Conservation (phyloP, 30 jellyfish, hydroid and myxozoan species). For the Sanderia malayensis region DNA sequence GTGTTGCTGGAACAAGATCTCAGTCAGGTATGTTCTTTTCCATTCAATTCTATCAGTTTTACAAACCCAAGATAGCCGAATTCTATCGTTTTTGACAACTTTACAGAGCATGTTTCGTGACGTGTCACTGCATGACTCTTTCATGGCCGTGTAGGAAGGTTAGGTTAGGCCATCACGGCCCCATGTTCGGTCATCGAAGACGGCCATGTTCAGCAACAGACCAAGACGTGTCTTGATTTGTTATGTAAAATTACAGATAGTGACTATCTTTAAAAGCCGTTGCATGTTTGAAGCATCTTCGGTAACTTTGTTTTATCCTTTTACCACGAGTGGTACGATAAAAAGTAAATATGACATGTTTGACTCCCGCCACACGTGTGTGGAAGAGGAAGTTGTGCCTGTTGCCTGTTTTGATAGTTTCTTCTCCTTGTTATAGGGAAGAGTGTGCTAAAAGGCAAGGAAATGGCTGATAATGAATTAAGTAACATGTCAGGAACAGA, state of each 20-base stretch:
- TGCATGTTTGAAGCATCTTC: conserved; percentile 16
- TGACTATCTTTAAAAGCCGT: conserved; percentile 12
- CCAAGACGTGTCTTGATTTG: conserved; percentile 47
- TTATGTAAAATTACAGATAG: background rate
- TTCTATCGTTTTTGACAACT: background rate
- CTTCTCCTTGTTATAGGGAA: no score
- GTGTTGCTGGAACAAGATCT: conserved; percentile 6
- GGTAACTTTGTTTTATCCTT: conserved; percentile 12
- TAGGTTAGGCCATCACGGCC: conserved; percentile 11
- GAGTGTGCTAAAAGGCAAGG: conserved; percentile 12
- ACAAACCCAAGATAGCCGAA: background rate
- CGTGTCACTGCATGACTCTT: conserved; percentile 9
- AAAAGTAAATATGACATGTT: conserved; percentile 19
- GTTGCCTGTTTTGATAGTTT: no score
- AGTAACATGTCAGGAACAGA: conserved; percentile 10
- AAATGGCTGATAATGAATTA: background rate
- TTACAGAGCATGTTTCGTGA: conserved; percentile 5
- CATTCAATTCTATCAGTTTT: background rate
- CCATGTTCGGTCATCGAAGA: conserved; percentile 1
- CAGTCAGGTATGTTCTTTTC: conserved; percentile 5
- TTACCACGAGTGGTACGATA: conserved; percentile 27
- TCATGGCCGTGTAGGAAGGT: conserved; percentile 2
- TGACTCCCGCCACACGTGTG: conserved; percentile 39
- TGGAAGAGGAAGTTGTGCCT: no score
- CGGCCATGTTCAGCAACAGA: conserved; percentile 1